phyloP scores from a whole-genome alignment of 2,797 vertebrate genomes.

The Tiaroga cobitis region DNA sequence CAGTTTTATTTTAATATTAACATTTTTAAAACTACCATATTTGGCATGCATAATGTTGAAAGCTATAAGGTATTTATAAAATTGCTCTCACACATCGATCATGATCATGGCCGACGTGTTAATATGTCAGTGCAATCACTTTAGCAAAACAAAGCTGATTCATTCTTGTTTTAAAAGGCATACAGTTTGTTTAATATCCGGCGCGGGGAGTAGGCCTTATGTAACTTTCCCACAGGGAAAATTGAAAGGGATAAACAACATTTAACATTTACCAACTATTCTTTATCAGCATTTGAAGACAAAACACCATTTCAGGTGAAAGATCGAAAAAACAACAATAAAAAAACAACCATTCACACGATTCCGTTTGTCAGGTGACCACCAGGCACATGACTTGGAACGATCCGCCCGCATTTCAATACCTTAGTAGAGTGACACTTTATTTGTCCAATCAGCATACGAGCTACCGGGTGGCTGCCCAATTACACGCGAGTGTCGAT shows the following conservation, averaged over 20 bases:
- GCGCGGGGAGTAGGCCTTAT: neutral
- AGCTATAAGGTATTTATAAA: neutral
- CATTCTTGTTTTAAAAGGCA: neutral
- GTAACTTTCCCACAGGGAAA: neutral
- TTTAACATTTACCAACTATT: neutral
- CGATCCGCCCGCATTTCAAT: conserved; percentile 59
- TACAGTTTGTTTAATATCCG: neutral
- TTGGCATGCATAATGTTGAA: neutral
- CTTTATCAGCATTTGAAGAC: neutral
- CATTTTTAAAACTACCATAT: neutral
- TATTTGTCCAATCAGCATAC: conserved; percentile 64
- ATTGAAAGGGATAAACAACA: neutral
- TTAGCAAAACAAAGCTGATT: neutral
- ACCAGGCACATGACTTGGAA: conserved; percentile 74
- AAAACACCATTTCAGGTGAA: conserved; percentile 59
- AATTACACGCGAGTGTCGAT: conserved; percentile 71
- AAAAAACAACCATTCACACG: conserved; percentile 54
- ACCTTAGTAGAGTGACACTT: conserved; percentile 65
- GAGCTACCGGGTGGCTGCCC: conserved; percentile 35
- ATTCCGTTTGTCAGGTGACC: conserved; percentile 85
- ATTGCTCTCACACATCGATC: neutral
- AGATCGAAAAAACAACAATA: conserved; percentile 75
- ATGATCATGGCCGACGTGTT: no score
- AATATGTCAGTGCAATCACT: neutral
- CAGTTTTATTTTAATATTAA: neutral